Percentiles rank a stretch among this genome's conserved stretches.
phyloP scores from a whole-genome alignment of 2,113 vertebrate genomes.

The Elaphurus davidianus region DNA sequence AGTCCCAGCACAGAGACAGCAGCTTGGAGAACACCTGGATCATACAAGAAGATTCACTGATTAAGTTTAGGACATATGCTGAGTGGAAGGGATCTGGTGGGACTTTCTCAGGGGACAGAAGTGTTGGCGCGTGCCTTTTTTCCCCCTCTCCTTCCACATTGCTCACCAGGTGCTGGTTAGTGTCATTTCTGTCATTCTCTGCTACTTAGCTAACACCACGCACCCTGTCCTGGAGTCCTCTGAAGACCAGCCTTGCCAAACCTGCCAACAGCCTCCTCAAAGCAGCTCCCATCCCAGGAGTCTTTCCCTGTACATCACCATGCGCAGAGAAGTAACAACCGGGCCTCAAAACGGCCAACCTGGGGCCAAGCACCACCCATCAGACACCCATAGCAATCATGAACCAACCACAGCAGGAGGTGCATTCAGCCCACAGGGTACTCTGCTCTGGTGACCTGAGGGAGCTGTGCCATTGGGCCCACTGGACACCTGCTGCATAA shows the following conservation, averaged over 20 bases:
- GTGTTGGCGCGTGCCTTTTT: neutral
- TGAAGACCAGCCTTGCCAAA: neutral
- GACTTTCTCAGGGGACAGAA: neutral
- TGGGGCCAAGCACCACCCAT: neutral
- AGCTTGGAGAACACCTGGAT: neutral
- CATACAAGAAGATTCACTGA: neutral
- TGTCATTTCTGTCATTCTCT: neutral
- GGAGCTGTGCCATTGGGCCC: too few species aligned
- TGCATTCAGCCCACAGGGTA: neutral
- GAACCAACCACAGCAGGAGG: neutral
- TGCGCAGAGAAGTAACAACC: neutral
- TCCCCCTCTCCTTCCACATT: neutral
- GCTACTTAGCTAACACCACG: neutral
- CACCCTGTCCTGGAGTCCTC: neutral
- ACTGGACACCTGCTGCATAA: neutral
- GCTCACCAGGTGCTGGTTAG: neutral
- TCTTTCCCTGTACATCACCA: neutral
- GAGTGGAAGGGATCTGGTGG: neutral
- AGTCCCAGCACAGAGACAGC: neutral
- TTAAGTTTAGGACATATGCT: neutral
- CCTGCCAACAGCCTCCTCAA: neutral
- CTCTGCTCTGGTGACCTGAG: neutral
- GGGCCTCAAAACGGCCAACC: neutral
- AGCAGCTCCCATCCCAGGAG: neutral
- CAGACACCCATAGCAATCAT: neutral